These are phyloP conservation scores for Zaprionus ornatus DNA, from an alignment of 1,140 invertebrate species.

Conservation along the genomic window DNA sequence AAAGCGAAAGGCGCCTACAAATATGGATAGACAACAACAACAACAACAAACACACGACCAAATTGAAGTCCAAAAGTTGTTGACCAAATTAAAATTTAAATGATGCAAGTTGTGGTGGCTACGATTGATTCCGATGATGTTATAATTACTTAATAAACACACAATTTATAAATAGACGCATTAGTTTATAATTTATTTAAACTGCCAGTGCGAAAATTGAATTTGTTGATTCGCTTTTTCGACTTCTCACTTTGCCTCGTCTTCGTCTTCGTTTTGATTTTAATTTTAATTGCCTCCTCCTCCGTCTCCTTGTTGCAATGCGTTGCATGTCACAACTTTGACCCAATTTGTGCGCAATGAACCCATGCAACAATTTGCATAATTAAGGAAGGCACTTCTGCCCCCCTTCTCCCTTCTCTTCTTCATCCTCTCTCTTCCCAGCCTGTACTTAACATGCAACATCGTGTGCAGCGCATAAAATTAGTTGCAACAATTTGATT, in stretches of 20 bases:
- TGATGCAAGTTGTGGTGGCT: conserved; percentile 58
- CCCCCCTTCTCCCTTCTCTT: background rate
- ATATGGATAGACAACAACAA: conserved; percentile 16
- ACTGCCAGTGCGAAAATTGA: background rate
- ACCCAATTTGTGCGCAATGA: conserved; percentile 77
- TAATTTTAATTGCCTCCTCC: conserved; percentile 48
- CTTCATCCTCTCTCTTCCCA: background rate
- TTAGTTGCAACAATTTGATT: conserved; percentile 67
- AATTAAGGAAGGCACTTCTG: conserved; percentile 31
- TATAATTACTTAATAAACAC: conserved; percentile 71
- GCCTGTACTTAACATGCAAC: background rate
- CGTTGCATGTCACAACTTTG: conserved; percentile 62
- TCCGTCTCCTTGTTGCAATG: conserved; percentile 1
- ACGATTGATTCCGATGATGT: conserved; percentile 69
- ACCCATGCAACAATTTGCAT: conserved; percentile 55
- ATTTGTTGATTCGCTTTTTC: background rate
- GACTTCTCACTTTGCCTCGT: background rate
- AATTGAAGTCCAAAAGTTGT: conserved; percentile 11
- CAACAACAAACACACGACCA: conserved; percentile 8
- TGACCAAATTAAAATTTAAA: conserved; percentile 24
- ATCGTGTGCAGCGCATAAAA: conserved; percentile 61
- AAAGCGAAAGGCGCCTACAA: conserved; percentile 67
- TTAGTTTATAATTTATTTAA: background rate
- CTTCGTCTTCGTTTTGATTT: conserved; percentile 9
- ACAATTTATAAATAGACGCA: conserved; percentile 18